phyloP scores from a whole-genome alignment of 2,797 vertebrate species.

The Hydrolagus colliei region DNA sequence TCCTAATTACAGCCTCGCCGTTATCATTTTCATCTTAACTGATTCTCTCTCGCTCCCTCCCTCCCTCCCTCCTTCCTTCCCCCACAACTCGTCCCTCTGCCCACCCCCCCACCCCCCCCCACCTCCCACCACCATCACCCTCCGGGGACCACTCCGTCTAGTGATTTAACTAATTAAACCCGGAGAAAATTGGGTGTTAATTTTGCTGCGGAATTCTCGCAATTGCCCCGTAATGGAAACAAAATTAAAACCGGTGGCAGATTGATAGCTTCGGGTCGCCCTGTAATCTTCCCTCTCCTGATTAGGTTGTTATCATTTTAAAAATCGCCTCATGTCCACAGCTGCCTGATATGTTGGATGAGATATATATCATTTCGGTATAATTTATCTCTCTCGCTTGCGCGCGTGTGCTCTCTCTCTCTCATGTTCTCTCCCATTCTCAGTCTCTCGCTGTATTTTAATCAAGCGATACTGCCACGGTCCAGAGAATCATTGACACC shows the following conservation, averaged over 20 bases:
- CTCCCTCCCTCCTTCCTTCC: neutral
- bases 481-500: neutral
- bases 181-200: conserved; percentile 92
- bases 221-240: conserved; percentile 68
- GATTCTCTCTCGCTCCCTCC: conserved; percentile 54
- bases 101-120: too few species aligned
- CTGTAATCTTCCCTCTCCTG: conserved; percentile 90
- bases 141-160: conserved; percentile 53
- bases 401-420: conserved; percentile 40
- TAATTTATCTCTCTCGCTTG: conserved; percentile 57
- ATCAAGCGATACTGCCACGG: neutral
- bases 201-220: conserved; percentile 75
- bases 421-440: neutral
- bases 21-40: conserved; percentile 70
- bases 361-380: conserved; percentile 62
- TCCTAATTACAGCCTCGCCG: conserved; percentile 97
- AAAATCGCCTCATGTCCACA: conserved; percentile 92
- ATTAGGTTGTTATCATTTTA: conserved; percentile 98
- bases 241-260: conserved; percentile 83
- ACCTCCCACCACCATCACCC: conserved; percentile 43
- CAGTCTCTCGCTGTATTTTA: neutral
- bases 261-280: conserved; percentile 91
- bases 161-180: conserved; percentile 99
- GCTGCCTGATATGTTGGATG: conserved; percentile 86
- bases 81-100: too few species aligned